Base-by-base conservation (phyloP, 2,113 vertebrate species). In the Hepsetus odoe region DNA sequence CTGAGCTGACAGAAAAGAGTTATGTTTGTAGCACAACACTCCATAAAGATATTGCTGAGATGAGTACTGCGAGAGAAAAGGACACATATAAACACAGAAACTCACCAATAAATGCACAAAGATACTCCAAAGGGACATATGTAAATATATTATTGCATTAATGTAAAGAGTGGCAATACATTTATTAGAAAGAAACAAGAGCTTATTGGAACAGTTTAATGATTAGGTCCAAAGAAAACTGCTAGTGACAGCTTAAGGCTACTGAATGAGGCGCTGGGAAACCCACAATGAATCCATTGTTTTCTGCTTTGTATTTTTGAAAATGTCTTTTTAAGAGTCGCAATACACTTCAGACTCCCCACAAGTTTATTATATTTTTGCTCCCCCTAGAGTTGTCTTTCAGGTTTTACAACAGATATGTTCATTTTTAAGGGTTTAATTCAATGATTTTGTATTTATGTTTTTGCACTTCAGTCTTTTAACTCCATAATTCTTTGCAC, bases 321-420 rank as follows among this genome's bases (percentile, higher is more conserved):
- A n/a, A n/a, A n/a, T n/a, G n/a, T n/a, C n/a, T n/a, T n/a, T n/a
- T n/a, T n/a, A n/a, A n/a, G n/a, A n/a, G n/a, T n/a, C n/a, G n/a
- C n/a, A n/a, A n/a, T n/a, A n/a, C n/a, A n/a, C n/a, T n/a, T n/a
- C n/a, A n/a, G n/a, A n/a, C n/a, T n/a, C n/a, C n/a, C n/a, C n/a
- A n/a, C n/a, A n/a, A n/a, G n/a, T n/a, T n/a, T n/a, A n/a, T n/a
- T n/a, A n/a, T n/a, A n/a, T n/a, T n/a, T n/a, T n/a, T n/a, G 56
- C 84, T 66, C 84, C 78, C 74, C 28, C 84, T 85, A 26, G 69
- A 71, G 81, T 14, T 67, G 24, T 30, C 11, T 49, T 74, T 61
- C 7, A 33, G 59, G 32, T 33, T 16, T 32, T 49, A 49, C 72
- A 74, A 13, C 18, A 33, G 16, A 74, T 12, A 74, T 1, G 3